phyloP scores from a whole-genome alignment of 1,140 invertebrate genomes.

The Adelges cooleyi region DNA sequence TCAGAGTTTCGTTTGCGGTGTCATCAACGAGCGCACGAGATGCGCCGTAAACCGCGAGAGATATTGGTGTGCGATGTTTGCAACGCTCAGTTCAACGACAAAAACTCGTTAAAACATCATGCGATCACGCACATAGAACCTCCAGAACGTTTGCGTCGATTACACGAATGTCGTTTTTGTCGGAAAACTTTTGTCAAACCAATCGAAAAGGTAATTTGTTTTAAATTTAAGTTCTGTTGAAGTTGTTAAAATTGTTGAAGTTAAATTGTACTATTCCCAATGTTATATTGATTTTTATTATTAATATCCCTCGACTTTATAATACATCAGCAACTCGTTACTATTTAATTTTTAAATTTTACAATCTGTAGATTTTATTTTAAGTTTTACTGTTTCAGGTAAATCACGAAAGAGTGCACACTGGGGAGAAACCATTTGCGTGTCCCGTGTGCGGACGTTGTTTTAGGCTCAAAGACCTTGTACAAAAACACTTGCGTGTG shows the following conservation, averaged over 20 bases:
- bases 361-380: too few relatives aligned
- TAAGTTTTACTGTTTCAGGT: too few relatives aligned
- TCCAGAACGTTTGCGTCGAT: conserved; percentile 16
- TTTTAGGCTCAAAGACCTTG: conserved; percentile 37
- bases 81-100: conserved; percentile 17
- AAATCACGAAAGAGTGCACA: conserved; percentile 97
- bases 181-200: conserved; percentile 21
- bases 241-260: too few relatives aligned
- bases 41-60: conserved; percentile 21
- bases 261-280: background rate
- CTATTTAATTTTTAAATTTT: too few relatives aligned
- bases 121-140: conserved; percentile 28
- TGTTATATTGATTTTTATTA: background rate
- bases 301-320: too few relatives aligned
- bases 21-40: conserved; percentile 22
- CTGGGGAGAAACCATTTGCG: conserved; percentile 87
- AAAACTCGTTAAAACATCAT: conserved; percentile 27
- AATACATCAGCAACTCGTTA: too few relatives aligned
- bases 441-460: conserved; percentile 45
- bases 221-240: too few relatives aligned
- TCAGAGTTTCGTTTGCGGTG: conserved; percentile 15
- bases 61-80: conserved; percentile 19
- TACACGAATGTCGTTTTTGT: conserved; percentile 23
- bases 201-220: conserved; percentile 20
- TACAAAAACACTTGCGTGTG: conserved; percentile 42